Evolutionary conservation across 2,888 invertebrate genomes (phyloP), one percentile per base, ranked within the genome.

Genomic region (Ormyrus labotus): DNA sequence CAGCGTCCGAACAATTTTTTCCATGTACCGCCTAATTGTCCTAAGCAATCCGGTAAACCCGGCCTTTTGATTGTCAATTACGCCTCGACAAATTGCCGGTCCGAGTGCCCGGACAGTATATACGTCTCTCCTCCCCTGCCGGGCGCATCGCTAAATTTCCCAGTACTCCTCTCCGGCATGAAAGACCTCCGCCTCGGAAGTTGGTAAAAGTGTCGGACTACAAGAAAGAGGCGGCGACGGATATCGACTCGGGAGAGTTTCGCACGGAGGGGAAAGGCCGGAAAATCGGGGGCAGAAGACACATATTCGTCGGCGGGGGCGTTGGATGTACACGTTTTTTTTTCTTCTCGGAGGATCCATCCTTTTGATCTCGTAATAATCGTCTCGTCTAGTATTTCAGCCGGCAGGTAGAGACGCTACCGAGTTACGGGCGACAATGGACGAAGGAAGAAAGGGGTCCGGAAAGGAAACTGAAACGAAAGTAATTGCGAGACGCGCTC

Each of bases 401-500:
- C 5, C 69, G 11, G 65, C 65, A 9, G 19, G 5, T 60, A 55
- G 47, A 19, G 55, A 13, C n/a, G 11, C 2, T 60, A 7, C 48
- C 34, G 64, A 63, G 53, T 55, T 55, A 53, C 53, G 57, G 65
- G 65, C 48, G 34, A 34, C 34, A 34, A 34, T 34, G 34, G 34
- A 47, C 0, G 19, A 63, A n/a, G 34, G 57, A 74, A 64, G 53
- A 70, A 78, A 65, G 71, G 51, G 47, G n/a, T 7, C 70, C 60
- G 65, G 71, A 78, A 34, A 60, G 58, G 71, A 78, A 78, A 71
- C 78, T 78, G 78, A 71, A 67, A 72, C 61, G 71, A 78, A 78
- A 78, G 78, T 72, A 61, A 78, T 78, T 53, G 78, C 60, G 47
- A 51, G 71, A 67, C 58, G 67, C 34, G 78, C 47, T 71, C 71